A percentile compares a stretch with the other conserved stretches of the same genome.
phyloP scores from a whole-genome alignment of 2,113 vertebrate genomes.

The Sakesphorus luctuosus region DNA sequence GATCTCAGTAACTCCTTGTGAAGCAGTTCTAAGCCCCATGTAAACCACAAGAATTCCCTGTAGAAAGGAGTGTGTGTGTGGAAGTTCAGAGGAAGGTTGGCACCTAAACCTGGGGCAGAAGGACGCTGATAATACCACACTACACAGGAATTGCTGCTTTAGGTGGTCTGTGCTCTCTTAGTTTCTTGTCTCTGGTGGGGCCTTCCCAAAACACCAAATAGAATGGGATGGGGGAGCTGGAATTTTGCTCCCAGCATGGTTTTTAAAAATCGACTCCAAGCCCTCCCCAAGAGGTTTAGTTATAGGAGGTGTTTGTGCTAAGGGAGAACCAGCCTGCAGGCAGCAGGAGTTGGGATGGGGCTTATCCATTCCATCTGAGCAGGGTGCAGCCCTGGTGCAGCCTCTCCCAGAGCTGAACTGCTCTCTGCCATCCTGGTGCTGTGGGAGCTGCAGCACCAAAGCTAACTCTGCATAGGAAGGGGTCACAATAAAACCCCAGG shows the following conservation, averaged over 20 bases:
- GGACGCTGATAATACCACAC: neutral
- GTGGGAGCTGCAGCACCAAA: neutral
- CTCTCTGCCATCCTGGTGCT: neutral
- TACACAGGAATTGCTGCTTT: neutral
- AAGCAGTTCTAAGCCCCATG: neutral
- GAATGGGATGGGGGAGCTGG: neutral
- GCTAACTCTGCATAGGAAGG: neutral
- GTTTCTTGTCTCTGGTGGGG: neutral
- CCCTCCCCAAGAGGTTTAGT: neutral
- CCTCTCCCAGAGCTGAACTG: neutral
- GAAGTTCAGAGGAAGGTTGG: neutral
- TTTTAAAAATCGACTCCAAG: neutral
- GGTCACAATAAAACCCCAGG: neutral
- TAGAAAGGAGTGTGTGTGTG: neutral
- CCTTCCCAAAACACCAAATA: neutral
- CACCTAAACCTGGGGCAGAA: neutral
- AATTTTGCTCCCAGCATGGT: neutral
- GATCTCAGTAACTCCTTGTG: neutral
- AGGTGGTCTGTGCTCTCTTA: accelerated
- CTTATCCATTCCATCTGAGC: neutral
- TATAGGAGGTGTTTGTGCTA: neutral
- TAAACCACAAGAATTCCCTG: neutral
- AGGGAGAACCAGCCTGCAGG: neutral
- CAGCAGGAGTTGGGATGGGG: neutral
- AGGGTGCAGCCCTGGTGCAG: neutral